Evolutionary conservation across 2,113 vertebrate species (phyloP).

Genomic region (Rissa tridactyla): DNA sequence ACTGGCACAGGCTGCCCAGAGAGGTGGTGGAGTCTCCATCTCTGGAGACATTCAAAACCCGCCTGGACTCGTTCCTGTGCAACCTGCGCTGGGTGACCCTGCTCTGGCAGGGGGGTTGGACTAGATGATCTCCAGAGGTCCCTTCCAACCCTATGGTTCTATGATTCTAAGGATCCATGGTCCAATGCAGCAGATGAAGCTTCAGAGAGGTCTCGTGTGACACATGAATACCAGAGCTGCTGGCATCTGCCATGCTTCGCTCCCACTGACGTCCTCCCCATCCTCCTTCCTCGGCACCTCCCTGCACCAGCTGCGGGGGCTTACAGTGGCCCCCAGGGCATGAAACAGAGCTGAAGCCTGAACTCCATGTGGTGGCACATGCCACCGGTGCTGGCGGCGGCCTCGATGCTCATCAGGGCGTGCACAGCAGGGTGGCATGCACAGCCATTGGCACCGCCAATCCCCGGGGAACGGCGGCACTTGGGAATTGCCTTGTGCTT

Average conservation of each 20-base stretch:
- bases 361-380: fast-evolving
- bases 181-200: not conserved
- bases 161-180: not conserved
- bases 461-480: not conserved
- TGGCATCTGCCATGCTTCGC: not conserved
- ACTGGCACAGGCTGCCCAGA: no score
- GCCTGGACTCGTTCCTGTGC: no score
- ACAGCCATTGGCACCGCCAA: no score
- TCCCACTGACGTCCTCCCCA: not conserved
- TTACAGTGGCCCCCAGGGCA: not conserved
- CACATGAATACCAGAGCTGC: not conserved
- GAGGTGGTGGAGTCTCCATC: no score
- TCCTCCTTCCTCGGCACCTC: not conserved
- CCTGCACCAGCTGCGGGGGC: not conserved
- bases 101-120: no score
- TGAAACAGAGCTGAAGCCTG: not conserved
- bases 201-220: not conserved
- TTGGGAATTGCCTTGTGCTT: not conserved
- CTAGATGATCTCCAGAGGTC: no score
- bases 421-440: fast-evolving
- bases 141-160: no score
- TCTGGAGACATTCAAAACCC: no score
- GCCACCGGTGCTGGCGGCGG: not conserved
- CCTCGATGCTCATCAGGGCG: not conserved
- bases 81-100: no score